Evolutionary conservation across 2,113 vertebrate genomes (phyloP).

Genomic region (Odocoileus hemionus): DNA sequence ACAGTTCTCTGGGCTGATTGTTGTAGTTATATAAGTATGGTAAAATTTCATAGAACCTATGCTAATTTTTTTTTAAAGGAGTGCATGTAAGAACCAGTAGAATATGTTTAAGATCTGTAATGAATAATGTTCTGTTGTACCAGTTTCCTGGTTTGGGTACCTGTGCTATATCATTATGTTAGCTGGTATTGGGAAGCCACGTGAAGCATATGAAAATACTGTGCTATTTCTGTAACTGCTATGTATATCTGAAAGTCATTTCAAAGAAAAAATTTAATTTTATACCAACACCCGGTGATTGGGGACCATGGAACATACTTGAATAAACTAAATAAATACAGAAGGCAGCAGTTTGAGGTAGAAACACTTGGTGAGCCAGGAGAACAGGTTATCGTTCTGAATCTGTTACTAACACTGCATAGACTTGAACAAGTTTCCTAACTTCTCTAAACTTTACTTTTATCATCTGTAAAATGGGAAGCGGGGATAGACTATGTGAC

Average conservation of each 20-base stretch:
- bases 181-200: not conserved
- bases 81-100: not conserved
- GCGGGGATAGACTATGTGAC: not conserved
- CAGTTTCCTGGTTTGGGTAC: not conserved
- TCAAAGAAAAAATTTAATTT: not conserved
- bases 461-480: not conserved
- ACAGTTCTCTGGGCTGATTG: not conserved
- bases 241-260: not conserved
- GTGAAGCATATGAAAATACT: not conserved
- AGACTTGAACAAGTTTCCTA: not conserved
- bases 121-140: not conserved
- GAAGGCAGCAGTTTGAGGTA: not conserved
- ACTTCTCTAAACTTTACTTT: not conserved
- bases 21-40: too few species aligned
- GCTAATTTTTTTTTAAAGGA: not conserved
- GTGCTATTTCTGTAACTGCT: not conserved
- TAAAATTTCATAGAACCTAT: not conserved
- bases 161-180: accelerated
- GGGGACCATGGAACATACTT: not conserved
- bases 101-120: not conserved
- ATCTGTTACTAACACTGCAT: not conserved
- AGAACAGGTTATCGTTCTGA: not conserved
- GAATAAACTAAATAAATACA: not conserved
- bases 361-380: not conserved
- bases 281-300: not conserved